A percentile compares a stretch with the other conserved stretches of the same genome.
Conservation (phyloP, 2,888 invertebrate genomes). For the Plagodis dolabraria region DNA sequence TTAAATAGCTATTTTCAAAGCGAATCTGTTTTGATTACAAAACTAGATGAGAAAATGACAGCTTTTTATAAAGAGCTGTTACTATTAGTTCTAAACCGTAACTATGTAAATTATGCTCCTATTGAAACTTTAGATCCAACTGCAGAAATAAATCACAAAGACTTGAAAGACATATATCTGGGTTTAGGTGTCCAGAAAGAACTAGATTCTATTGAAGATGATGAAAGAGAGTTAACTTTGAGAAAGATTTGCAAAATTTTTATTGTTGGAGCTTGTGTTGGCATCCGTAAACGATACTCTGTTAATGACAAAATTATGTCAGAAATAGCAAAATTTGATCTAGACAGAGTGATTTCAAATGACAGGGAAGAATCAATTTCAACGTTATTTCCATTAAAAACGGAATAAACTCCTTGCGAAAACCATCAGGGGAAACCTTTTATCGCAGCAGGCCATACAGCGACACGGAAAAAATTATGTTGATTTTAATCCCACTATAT, state of each 20-base stretch:
- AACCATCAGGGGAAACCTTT: too few species aligned
- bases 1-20: constrained; percentile 20
- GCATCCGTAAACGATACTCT: constrained; percentile 13
- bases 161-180: constrained; percentile 7
- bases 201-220: background rate
- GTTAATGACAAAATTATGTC: constrained; percentile 1
- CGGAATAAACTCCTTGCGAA: too few species aligned
- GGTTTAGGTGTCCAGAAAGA: constrained; percentile 11
- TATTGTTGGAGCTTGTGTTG: constrained; percentile 7
- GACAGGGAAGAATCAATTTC: too few species aligned
- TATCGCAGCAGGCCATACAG: too few species aligned
- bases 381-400: too few species aligned
- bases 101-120: background rate
- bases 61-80: constrained; percentile 18
- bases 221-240: background rate
- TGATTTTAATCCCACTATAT: too few species aligned
- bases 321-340: constrained; percentile 1
- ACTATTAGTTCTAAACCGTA: background rate
- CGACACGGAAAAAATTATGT: too few species aligned
- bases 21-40: constrained; percentile 11
- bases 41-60: constrained; percentile 15
- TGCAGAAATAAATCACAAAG: background rate
- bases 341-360: background rate
- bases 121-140: constrained; percentile 13
- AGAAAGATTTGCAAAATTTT: constrained; percentile 11